Percentiles rank a stretch among this genome's conserved stretches.
Evolutionary conservation across 2,888 invertebrate species (phyloP).

Genomic region (Drosophila borealis): DNA sequence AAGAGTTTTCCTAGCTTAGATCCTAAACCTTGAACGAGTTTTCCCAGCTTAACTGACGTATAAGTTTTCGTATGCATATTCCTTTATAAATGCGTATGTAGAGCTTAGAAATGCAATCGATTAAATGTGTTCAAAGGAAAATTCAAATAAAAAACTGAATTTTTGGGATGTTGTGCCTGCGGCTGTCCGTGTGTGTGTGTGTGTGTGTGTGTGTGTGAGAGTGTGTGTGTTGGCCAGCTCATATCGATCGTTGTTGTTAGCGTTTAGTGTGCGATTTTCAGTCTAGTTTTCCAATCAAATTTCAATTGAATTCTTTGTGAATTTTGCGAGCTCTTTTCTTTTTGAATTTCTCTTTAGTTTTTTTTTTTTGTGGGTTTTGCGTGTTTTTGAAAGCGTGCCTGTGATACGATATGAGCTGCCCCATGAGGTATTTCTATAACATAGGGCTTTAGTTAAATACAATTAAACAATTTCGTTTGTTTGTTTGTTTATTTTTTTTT

Average conservation of each 20-base stretch:
- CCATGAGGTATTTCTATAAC: slow-evolving; percentile 35
- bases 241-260: slow-evolving; percentile 76
- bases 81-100: not conserved
- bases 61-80: too few species aligned
- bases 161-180: not conserved
- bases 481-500: slow-evolving; percentile 23
- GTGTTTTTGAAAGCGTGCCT: slow-evolving; percentile 83
- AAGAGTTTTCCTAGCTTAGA: too few species aligned
- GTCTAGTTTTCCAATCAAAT: slow-evolving; percentile 13
- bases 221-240: slow-evolving; percentile 42
- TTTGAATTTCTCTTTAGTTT: not conserved
- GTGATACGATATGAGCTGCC: slow-evolving; percentile 85
- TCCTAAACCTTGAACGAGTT: too few species aligned
- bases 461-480: slow-evolving; percentile 46
- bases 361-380: slow-evolving; percentile 20
- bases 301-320: slow-evolving; percentile 16
- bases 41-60: too few species aligned
- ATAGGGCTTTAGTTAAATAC: slow-evolving; percentile 62
- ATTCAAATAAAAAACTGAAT: not conserved
- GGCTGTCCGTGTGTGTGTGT: not conserved
- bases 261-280: slow-evolving; percentile 36
- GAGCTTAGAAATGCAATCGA: not conserved
- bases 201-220: not conserved
- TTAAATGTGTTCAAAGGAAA: not conserved
- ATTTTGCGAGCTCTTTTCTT: not conserved